Percentiles rank a stretch among this genome's conserved stretches.
Evolutionary conservation across 2,797 vertebrate genomes (phyloP).

Genomic region (Tadarida brasiliensis): DNA sequence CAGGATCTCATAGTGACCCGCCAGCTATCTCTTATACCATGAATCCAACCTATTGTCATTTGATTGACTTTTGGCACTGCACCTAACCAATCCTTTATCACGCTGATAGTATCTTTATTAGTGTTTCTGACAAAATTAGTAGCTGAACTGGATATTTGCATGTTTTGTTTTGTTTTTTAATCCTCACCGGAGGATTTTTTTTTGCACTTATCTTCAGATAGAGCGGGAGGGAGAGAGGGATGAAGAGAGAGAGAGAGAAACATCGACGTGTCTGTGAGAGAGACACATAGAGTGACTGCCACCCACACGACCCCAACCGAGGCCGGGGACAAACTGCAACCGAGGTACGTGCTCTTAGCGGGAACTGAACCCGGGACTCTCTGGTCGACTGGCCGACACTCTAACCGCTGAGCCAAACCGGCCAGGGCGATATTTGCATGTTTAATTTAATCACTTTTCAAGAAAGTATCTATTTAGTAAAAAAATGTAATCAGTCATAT

Average conservation of each 20-base stretch:
- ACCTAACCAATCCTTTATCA: neutral
- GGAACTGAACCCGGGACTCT: too few relatives aligned
- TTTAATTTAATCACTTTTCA: conserved; percentile 7
- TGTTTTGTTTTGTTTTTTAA: neutral
- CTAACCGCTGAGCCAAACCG: too few relatives aligned
- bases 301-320: too few relatives aligned
- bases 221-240: too few relatives aligned
- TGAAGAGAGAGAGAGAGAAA: too few relatives aligned
- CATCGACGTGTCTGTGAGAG: too few relatives aligned
- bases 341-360: too few relatives aligned
- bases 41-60: neutral
- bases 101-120: neutral
- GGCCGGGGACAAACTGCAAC: too few relatives aligned
- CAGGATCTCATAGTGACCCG: neutral
- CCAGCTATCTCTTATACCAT: neutral
- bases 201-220: too few relatives aligned
- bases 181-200: too few relatives aligned
- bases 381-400: too few relatives aligned
- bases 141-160: neutral
- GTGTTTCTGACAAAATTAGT: conserved; percentile 45
- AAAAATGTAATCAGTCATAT: neutral
- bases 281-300: too few relatives aligned
- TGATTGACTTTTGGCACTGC: conserved; percentile 23
- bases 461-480: neutral
- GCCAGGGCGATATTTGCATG: neutral